Conservation (phyloP, 2,113 vertebrate species). For the Colistium nudipinnis region DNA sequence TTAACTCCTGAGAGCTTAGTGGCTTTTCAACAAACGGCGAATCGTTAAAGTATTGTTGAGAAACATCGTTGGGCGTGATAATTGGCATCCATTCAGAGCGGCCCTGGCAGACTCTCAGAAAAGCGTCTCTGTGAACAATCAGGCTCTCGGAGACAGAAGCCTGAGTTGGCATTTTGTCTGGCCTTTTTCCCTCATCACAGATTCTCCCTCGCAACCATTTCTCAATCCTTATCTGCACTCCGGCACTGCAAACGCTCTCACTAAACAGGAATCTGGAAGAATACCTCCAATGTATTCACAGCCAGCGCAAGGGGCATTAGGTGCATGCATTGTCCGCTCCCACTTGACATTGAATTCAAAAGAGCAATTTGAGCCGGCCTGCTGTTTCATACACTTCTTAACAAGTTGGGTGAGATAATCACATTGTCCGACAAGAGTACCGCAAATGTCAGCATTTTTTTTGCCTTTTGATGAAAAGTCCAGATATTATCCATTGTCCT, state of each 20-base stretch:
- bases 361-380: constrained; percentile 29
- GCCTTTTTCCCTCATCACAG: constrained; percentile 53
- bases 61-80: constrained; percentile 77
- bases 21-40: constrained; percentile 78
- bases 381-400: constrained; percentile 35
- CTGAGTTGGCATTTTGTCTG: constrained; percentile 75
- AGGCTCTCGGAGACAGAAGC: constrained; percentile 67
- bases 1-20: constrained; percentile 81
- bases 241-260: constrained; percentile 34
- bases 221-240: constrained; percentile 63
- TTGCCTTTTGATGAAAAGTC: constrained; percentile 34
- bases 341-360: constrained; percentile 44
- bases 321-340: constrained; percentile 32
- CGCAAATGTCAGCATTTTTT: constrained; percentile 44
- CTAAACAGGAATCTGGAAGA: constrained; percentile 49
- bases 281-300: constrained; percentile 38
- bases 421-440: constrained; percentile 12
- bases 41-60: constrained; percentile 80
- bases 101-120: constrained; percentile 68
- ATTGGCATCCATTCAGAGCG: constrained; percentile 78
- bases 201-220: constrained; percentile 47
- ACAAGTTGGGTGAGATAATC: constrained; percentile 18
- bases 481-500: constrained; percentile 31
- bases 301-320: constrained; percentile 32
- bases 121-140: constrained; percentile 74